Evolutionary conservation across 2,888 invertebrate species (phyloP).

Genomic region (Lissonota sp.): DNA sequence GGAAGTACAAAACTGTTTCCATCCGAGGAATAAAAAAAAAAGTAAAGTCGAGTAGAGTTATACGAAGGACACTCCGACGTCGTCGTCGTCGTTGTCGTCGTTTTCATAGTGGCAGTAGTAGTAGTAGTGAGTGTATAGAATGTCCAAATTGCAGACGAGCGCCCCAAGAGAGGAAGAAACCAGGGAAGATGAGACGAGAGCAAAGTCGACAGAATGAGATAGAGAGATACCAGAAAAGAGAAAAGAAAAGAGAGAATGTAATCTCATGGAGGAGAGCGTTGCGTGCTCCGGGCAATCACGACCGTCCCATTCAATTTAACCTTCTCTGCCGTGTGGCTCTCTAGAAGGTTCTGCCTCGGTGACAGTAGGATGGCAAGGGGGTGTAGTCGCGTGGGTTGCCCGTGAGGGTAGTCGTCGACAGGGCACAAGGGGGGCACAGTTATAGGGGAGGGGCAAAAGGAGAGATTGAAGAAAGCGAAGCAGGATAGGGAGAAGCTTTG

Average conservation of each 20-base stretch:
- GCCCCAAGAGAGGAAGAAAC: slow-evolving; percentile 44
- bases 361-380: slow-evolving; percentile 25
- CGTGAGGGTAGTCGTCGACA: slow-evolving; percentile 60
- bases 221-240: slow-evolving; percentile 10
- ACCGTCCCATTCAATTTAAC: slow-evolving; percentile 69
- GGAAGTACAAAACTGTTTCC: slow-evolving; percentile 53
- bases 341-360: slow-evolving; percentile 41
- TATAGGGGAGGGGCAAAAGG: background rate
- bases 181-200: slow-evolving; percentile 40
- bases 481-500: slow-evolving; percentile 47
- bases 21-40: slow-evolving; percentile 30
- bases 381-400: slow-evolving; percentile 47
- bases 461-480: slow-evolving; percentile 1
- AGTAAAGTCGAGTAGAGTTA: slow-evolving; percentile 45
- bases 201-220: slow-evolving; percentile 23
- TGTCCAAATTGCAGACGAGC: slow-evolving; percentile 56
- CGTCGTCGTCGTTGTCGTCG: slow-evolving; percentile 22
- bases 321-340: slow-evolving; percentile 50
- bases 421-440: slow-evolving; percentile 9
- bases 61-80: slow-evolving; percentile 43
- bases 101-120: slow-evolving; percentile 4
- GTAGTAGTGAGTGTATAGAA: slow-evolving; percentile 17
- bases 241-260: slow-evolving; percentile 27
- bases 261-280: slow-evolving; percentile 44
- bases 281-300: slow-evolving; percentile 67